phyloP scores from a whole-genome alignment of 2,888 invertebrate species.

The Pandemis corylana region DNA sequence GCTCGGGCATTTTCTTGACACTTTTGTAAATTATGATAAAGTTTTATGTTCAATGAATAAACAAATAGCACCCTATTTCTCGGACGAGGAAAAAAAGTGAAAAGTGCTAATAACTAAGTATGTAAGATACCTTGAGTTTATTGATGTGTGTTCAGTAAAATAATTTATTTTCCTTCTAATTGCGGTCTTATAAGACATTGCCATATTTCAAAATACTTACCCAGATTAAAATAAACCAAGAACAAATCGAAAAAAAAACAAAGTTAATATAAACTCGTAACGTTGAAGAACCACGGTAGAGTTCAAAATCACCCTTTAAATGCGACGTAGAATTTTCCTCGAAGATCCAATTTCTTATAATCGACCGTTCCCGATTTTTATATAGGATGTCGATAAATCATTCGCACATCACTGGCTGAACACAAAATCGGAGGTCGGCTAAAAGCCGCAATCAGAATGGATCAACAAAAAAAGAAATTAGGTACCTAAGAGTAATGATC shows the following conservation, averaged over 20 bases:
- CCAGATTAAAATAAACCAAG: too few relatives aligned
- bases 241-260: not conserved
- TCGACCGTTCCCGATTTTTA: conserved; percentile 27
- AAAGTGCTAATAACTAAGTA: too few relatives aligned
- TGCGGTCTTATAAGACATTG: too few relatives aligned
- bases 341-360: conserved; percentile 24
- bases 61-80: too few relatives aligned
- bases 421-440: conserved; percentile 26
- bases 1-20: too few relatives aligned
- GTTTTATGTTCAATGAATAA: too few relatives aligned
- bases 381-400: conserved; percentile 37
- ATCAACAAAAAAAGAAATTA: conserved; percentile 36
- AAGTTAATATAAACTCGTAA: not conserved
- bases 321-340: conserved; percentile 13
- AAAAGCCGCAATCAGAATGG: conserved; percentile 26
- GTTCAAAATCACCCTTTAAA: not conserved
- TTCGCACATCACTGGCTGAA: conserved; percentile 37
- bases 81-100: too few relatives aligned
- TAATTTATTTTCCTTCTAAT: too few relatives aligned
- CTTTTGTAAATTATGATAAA: too few relatives aligned
- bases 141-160: too few relatives aligned
- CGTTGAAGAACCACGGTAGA: not conserved
- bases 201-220: too few relatives aligned
- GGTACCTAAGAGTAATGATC: conserved; percentile 11
- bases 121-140: too few relatives aligned